A percentile compares a stretch with the other conserved stretches of the same genome.
phyloP scores from a whole-genome alignment of 2,888 invertebrate genomes.

The Cryptus armator region DNA sequence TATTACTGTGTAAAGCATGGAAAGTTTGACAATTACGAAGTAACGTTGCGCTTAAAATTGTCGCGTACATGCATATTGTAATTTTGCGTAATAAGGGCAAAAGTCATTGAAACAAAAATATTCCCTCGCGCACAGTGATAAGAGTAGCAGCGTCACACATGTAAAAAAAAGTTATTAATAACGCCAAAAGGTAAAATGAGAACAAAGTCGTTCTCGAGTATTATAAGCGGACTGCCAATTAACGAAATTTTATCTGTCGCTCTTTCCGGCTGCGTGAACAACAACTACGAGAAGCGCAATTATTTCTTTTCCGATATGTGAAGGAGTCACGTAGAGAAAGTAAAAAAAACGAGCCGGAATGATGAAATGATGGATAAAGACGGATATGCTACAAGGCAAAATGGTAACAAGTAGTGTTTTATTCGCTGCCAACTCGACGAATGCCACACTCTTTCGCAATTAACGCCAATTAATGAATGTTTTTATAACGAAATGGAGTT shows the following conservation, averaged over 20 bases:
- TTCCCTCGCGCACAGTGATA: constrained; percentile 3
- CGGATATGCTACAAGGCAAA: constrained; percentile 27
- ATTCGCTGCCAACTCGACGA: constrained; percentile 25
- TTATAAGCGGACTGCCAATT: constrained; percentile 62
- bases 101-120: constrained; percentile 40
- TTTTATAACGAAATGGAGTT: constrained; percentile 45
- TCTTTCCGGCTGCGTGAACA: constrained; percentile 45
- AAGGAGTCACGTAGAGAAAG: constrained; percentile 49
- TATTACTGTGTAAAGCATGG: background rate
- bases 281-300: constrained; percentile 54
- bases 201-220: constrained; percentile 57
- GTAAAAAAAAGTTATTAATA: constrained; percentile 40
- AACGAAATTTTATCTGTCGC: constrained; percentile 63
- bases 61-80: background rate
- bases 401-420: constrained; percentile 58
- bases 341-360: constrained; percentile 2
- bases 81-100: constrained; percentile 4
- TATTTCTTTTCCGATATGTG: constrained; percentile 67
- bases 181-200: constrained; percentile 28
- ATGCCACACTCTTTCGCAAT: constrained; percentile 47
- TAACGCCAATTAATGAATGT: constrained; percentile 57
- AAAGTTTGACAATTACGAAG: constrained; percentile 31
- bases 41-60: constrained; percentile 9
- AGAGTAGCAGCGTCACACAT: constrained; percentile 18
- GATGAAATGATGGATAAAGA: constrained; percentile 44